Evolutionary conservation across 2,888 invertebrate genomes (phyloP).

Genomic region (Epinotia nisella): DNA sequence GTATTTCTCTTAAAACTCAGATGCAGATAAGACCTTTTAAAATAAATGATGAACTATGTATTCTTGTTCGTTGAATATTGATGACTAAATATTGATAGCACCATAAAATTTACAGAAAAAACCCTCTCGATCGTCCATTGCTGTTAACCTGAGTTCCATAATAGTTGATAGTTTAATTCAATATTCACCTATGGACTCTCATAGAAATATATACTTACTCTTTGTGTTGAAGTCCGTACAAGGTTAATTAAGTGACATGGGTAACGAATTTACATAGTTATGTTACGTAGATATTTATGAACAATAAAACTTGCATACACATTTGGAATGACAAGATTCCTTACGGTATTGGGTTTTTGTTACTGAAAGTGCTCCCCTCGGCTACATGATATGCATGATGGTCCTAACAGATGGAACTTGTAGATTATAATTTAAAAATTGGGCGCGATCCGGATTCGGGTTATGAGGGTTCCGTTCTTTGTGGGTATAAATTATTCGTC

Average conservation of each 20-base stretch:
- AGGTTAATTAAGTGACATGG: conserved; percentile 17
- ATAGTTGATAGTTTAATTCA: not conserved
- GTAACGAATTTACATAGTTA: conserved; percentile 11
- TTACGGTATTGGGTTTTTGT: conserved; percentile 4
- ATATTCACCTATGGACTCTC: conserved; percentile 3
- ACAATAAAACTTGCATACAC: conserved; percentile 23
- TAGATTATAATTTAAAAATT: not conserved
- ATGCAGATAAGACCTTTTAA: conserved; percentile 1
- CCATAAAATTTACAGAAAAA: not conserved
- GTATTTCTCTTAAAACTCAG: not conserved
- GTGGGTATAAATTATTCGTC: too few relatives aligned
- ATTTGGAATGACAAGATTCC: conserved; percentile 21
- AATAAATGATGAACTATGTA: not conserved
- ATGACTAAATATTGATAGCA: not conserved
- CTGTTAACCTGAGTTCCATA: not conserved
- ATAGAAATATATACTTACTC: not conserved
- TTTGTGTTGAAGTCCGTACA: not conserved
- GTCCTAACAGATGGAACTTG: not conserved
- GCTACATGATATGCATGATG: not conserved
- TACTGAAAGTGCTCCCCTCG: not conserved
- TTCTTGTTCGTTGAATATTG: conserved; percentile 9
- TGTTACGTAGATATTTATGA: not conserved
- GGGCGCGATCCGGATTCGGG: not conserved
- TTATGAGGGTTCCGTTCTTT: too few relatives aligned
- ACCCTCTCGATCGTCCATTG: not conserved